These are phyloP conservation scores for Drosophila rubida DNA, from an alignment of 2,888 invertebrate species.

Conservation along the genomic window DNA sequence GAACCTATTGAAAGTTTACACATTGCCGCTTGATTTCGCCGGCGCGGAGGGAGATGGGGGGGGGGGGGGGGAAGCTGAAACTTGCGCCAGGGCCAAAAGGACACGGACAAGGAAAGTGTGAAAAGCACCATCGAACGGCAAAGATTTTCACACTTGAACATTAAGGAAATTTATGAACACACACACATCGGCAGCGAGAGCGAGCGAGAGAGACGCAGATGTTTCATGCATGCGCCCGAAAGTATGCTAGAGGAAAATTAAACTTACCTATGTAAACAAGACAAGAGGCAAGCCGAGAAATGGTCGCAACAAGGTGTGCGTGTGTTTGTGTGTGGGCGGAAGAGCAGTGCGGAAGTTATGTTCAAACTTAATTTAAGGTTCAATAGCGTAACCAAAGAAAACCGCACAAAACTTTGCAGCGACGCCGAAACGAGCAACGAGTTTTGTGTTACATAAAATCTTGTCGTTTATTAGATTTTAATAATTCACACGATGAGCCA, in stretches of 20 bases:
- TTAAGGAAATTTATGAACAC: conserved; percentile 76
- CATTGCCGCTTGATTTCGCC: conserved; percentile 80
- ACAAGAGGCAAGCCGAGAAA: conserved; percentile 49
- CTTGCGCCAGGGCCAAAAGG: conserved; percentile 43
- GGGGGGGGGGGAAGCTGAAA: conserved; percentile 25
- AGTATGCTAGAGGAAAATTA: conserved; percentile 81
- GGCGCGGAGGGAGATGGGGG: neutral
- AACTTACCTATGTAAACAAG: conserved; percentile 82
- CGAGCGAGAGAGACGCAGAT: conserved; percentile 53
- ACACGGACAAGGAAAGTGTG: conserved; percentile 68
- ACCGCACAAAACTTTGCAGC: conserved; percentile 80
- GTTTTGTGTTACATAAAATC: conserved; percentile 82
- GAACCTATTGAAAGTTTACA: conserved; percentile 82
- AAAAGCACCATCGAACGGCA: conserved; percentile 83
- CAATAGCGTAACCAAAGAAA: conserved; percentile 82
- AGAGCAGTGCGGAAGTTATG: conserved; percentile 72
- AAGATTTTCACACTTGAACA: conserved; percentile 83
- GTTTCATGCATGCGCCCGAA: conserved; percentile 71
- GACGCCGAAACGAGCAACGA: conserved; percentile 46
- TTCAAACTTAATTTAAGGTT: conserved; percentile 84
- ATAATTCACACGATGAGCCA: conserved; percentile 81
- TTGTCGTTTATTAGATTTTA: conserved; percentile 85
- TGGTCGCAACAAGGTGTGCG: conserved; percentile 29
- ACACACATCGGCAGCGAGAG: conserved; percentile 34
- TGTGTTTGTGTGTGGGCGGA: conserved; percentile 37